Evolutionary conservation across 2,888 invertebrate genomes (phyloP).

Genomic region (Kuschelorhynchus macadamiae): DNA sequence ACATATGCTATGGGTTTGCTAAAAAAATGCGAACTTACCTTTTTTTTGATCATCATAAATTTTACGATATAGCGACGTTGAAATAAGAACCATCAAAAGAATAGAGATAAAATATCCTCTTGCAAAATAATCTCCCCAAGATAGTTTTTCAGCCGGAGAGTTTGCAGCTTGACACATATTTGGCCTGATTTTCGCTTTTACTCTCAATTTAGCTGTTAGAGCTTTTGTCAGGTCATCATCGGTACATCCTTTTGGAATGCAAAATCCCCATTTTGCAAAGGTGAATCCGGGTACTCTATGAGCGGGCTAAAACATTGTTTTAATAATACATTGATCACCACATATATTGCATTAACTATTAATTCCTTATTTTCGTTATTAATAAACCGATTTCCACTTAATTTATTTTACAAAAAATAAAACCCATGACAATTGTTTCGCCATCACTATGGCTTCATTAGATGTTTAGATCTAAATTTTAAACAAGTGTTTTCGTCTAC

Average conservation of each 20-base stretch:
- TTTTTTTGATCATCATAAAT: too few relatives aligned
- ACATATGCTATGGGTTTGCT: too few relatives aligned
- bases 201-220: constrained; percentile 64
- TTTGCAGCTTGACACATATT: constrained; percentile 57
- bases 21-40: too few relatives aligned
- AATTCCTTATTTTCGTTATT: too few relatives aligned
- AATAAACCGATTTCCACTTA: too few relatives aligned
- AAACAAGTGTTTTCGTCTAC: too few relatives aligned
- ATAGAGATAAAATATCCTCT: constrained; percentile 50
- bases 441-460: too few relatives aligned
- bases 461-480: too few relatives aligned
- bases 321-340: constrained; percentile 2
- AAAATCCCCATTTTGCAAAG: constrained; percentile 73
- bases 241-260: constrained; percentile 73
- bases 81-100: constrained; percentile 17
- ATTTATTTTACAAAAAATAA: too few relatives aligned
- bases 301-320: constrained; percentile 69
- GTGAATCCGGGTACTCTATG: constrained; percentile 74
- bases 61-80: constrained; percentile 28
- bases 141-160: constrained; percentile 21
- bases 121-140: constrained; percentile 56
- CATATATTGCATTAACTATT: too few relatives aligned
- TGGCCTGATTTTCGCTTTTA: constrained; percentile 58
- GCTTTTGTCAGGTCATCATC: constrained; percentile 70
- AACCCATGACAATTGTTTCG: too few relatives aligned